Percentiles rank a stretch among this genome's conserved stretches.
Conservation (phyloP, 2,888 invertebrate genomes). For the Nomada hirtipes region DNA sequence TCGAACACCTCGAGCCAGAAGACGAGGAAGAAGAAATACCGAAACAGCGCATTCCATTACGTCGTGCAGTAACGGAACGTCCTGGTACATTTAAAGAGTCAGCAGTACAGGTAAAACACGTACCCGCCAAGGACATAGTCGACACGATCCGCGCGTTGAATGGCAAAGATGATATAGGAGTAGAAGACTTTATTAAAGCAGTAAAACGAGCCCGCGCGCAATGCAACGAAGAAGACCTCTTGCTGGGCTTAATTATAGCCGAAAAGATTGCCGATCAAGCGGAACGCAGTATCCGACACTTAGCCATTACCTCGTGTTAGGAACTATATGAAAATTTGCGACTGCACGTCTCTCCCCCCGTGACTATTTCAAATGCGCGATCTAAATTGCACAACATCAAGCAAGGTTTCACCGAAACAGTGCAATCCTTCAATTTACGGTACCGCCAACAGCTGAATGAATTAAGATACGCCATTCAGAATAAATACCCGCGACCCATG, state of each 20-base stretch:
- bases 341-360: too few relatives aligned
- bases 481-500: too few relatives aligned
- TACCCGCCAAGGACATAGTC: not conserved
- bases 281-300: not conserved
- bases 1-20: too few relatives aligned
- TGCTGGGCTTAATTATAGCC: not conserved
- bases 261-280: not conserved
- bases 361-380: not conserved
- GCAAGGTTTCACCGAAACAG: not conserved
- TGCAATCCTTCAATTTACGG: too few relatives aligned
- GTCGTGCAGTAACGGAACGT: too few relatives aligned
- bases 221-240: not conserved
- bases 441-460: not conserved
- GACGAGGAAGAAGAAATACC: too few relatives aligned
- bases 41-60: too few relatives aligned
- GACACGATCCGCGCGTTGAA: not conserved
- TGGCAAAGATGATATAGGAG: not conserved
- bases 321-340: not conserved
- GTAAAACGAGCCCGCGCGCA: not conserved
- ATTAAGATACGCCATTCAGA: not conserved
- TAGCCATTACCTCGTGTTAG: not conserved
- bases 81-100: too few relatives aligned
- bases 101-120: too few relatives aligned
- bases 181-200: conserved; percentile 2
- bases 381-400: not conserved